These are phyloP conservation scores for Pelmatolapia mariae DNA, from an alignment of 2,113 vertebrate species.

Conservation along the genomic window DNA sequence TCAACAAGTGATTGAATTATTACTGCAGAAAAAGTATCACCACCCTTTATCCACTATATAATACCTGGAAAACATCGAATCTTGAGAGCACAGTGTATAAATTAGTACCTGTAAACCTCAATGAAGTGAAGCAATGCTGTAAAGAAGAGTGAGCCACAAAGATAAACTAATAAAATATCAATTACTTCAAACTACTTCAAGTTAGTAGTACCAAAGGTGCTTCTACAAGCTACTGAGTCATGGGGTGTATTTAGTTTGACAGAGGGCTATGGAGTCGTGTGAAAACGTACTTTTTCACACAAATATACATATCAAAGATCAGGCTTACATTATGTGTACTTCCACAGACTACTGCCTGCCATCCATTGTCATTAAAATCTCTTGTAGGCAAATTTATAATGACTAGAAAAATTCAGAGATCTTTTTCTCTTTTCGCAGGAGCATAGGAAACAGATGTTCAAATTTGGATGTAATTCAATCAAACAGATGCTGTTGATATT, in stretches of 20 bases:
- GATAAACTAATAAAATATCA: neutral
- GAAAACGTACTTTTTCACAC: neutral
- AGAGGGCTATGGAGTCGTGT: neutral
- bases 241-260: neutral
- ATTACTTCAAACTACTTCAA: neutral
- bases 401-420: neutral
- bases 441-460: slow-evolving; percentile 5
- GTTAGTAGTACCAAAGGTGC: neutral
- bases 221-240: neutral
- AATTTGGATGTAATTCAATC: neutral
- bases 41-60: neutral
- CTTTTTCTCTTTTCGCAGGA: neutral
- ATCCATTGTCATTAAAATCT: neutral
- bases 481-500: neutral
- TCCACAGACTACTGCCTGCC: neutral
- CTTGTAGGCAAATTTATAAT: neutral
- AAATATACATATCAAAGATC: neutral
- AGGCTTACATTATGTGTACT: neutral
- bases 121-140: neutral
- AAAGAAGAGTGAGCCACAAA: neutral
- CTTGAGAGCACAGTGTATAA: neutral
- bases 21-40: neutral
- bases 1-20: neutral
- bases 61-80: fast-evolving
- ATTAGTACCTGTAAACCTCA: neutral